phyloP scores from a whole-genome alignment of 2,797 vertebrate species.

The Poeciliopsis turneri region DNA sequence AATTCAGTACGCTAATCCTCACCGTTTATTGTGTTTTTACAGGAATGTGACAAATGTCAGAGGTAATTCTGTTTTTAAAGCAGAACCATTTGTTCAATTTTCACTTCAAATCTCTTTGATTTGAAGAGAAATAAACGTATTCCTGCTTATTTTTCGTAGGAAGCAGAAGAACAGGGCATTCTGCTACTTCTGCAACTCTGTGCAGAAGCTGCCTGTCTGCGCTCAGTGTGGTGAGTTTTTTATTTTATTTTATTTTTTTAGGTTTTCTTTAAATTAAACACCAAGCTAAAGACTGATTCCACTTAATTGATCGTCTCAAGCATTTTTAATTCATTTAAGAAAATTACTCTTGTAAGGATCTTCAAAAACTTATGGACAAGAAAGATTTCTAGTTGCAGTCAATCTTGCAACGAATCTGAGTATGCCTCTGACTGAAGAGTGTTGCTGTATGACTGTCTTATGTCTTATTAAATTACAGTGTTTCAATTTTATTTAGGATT shows the following conservation, averaged over 20 bases:
- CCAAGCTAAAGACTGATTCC: neutral
- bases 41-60: constrained; percentile 99
- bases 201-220: constrained; percentile 96
- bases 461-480: neutral
- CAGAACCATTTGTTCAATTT: too few species aligned
- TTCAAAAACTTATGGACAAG: neutral
- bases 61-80: constrained; percentile 80
- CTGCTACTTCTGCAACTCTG: constrained; percentile 94
- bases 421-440: neutral
- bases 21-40: constrained; percentile 62
- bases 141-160: constrained; percentile 65
- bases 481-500: neutral
- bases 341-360: neutral
- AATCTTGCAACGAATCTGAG: neutral
- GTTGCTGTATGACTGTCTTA: neutral
- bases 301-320: neutral
- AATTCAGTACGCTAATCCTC: neutral
- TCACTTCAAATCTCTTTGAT: neutral
- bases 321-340: neutral
- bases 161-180: constrained; percentile 98
- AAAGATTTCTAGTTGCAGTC: neutral
- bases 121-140: neutral
- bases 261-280: neutral
- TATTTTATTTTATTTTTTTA: too few species aligned
- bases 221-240: constrained; percentile 94